Evolutionary conservation across 2,797 vertebrate genomes (phyloP).

Genomic region (Nannoperca obscura): DNA sequence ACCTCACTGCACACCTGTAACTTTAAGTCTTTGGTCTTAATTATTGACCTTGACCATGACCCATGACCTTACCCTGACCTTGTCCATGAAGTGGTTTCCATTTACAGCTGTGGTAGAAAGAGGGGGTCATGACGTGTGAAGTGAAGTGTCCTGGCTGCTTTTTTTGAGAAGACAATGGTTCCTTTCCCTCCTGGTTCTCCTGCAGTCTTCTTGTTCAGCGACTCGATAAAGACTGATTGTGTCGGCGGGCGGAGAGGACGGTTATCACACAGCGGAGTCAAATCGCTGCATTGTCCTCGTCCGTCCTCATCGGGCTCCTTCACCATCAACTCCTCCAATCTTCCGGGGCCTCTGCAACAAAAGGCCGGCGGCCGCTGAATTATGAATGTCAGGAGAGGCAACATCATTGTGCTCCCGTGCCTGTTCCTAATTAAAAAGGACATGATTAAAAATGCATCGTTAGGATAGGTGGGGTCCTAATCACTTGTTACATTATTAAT

Average conservation of each 20-base stretch:
- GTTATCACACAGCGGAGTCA: conserved; percentile 42
- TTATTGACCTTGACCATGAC: too few species aligned
- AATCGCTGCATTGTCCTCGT: conserved; percentile 28
- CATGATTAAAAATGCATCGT: conserved; percentile 77
- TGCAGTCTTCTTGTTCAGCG: background rate
- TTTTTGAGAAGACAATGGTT: background rate
- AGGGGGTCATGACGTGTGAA: too few species aligned
- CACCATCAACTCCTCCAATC: conserved; percentile 44
- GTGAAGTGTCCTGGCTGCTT: background rate
- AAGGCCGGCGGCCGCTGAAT: conserved; percentile 60
- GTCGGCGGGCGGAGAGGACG: fast-evolving
- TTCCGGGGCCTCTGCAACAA: conserved; percentile 57
- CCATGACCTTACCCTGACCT: too few species aligned
- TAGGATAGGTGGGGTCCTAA: conserved; percentile 56
- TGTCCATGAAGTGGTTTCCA: too few species aligned
- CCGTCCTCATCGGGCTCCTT: conserved; percentile 25
- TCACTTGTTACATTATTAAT: conserved; percentile 72
- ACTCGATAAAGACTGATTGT: background rate
- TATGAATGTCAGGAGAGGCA: conserved; percentile 64
- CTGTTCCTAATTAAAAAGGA: conserved; percentile 68
- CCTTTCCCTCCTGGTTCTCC: background rate
- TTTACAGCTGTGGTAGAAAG: too few species aligned
- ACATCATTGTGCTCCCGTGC: conserved; percentile 45
- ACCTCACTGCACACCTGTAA: too few species aligned
- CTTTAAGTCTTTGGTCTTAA: too few species aligned